These are phyloP conservation scores for Rhizomys pruinosus DNA, from an alignment of 2,113 vertebrate genomes.

Conservation along the genomic window DNA sequence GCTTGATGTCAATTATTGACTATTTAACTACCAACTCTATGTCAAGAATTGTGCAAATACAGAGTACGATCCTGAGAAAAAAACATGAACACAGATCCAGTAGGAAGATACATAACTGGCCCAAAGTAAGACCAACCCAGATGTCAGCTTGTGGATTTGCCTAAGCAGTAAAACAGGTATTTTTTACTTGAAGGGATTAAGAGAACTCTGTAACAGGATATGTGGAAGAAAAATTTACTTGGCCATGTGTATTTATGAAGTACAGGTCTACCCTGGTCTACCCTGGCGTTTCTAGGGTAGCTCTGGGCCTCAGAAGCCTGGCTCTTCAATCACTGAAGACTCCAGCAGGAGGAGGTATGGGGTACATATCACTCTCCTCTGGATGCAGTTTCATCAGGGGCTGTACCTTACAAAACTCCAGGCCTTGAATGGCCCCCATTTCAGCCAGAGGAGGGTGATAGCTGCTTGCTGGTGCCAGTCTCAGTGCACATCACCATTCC, in stretches of 20 bases:
- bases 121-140: background rate
- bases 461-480: background rate
- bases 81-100: background rate
- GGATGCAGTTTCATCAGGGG: background rate
- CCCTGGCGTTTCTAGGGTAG: background rate
- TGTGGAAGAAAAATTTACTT: background rate
- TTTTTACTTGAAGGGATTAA: slow-evolving; percentile 25
- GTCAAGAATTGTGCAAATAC: background rate
- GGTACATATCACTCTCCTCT: background rate
- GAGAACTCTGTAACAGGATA: background rate
- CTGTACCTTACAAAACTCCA: background rate
- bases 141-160: background rate
- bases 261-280: background rate
- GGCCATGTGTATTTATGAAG: no score
- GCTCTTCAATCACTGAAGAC: background rate
- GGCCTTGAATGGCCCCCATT: background rate
- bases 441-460: background rate
- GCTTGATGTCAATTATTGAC: background rate
- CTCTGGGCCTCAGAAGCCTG: background rate
- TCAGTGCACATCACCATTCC: background rate
- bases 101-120: background rate
- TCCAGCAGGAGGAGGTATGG: background rate
- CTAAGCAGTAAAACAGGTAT: background rate
- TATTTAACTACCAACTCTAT: background rate
- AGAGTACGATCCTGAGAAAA: background rate